These are phyloP conservation scores for Pempheris klunzingeri DNA, from an alignment of 2,797 vertebrate genomes.

Conservation along the genomic window DNA sequence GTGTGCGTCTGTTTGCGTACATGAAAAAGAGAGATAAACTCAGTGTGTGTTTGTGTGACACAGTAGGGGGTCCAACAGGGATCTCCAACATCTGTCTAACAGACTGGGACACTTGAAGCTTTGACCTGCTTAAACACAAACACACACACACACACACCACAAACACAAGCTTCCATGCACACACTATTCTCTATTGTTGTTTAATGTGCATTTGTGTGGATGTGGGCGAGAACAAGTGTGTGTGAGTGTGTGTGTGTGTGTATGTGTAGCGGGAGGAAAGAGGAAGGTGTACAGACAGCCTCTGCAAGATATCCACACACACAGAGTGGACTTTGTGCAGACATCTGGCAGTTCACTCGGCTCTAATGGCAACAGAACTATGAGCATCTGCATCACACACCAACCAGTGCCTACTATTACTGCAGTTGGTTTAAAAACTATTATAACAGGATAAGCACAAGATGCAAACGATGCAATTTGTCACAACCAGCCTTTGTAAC, in stretches of 20 bases:
- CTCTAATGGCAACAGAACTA: constrained; percentile 65
- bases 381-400: constrained; percentile 66
- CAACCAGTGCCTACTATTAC: background rate
- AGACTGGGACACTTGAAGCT: constrained; percentile 66
- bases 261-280: constrained; percentile 1
- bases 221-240: constrained; percentile 3
- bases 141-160: constrained; percentile 10
- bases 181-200: constrained; percentile 21
- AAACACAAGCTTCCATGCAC: background rate
- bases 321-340: constrained; percentile 50
- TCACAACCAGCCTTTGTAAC: constrained; percentile 11
- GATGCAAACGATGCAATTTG: constrained; percentile 15
- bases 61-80: constrained; percentile 44
- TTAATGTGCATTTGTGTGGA: constrained; percentile 21
- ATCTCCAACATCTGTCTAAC: constrained; percentile 78
- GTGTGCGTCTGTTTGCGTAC: constrained; percentile 27
- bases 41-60: constrained; percentile 25
- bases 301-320: constrained; percentile 24
- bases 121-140: constrained; percentile 58
- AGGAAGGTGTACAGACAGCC: constrained; percentile 17
- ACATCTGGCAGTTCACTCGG: constrained; percentile 68
- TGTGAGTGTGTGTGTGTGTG: background rate
- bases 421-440: constrained; percentile 16
- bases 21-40: constrained; percentile 37
- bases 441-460: constrained; percentile 27